Evolutionary conservation across 2,797 vertebrate genomes (phyloP).

Genomic region (Melanogrammus aeglefinus): DNA sequence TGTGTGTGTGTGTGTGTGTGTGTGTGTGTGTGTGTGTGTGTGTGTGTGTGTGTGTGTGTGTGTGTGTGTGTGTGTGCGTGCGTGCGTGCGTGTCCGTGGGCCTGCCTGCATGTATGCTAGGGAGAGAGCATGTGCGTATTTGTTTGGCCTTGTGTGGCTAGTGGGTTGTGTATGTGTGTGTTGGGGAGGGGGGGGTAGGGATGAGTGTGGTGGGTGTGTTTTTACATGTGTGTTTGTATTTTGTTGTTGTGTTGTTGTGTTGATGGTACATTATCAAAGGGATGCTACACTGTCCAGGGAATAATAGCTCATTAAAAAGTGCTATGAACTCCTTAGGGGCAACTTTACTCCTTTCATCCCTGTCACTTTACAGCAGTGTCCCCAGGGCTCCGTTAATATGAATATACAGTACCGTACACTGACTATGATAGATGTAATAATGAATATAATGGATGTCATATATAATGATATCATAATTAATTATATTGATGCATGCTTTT

Average conservation of each 20-base stretch:
- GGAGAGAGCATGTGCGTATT: not conserved
- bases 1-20: conserved; percentile 2
- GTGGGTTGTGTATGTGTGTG: not conserved
- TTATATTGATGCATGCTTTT: not conserved
- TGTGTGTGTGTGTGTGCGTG: conserved; percentile 7
- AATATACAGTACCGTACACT: not conserved
- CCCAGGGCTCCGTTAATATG: not conserved
- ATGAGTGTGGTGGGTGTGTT: not conserved
- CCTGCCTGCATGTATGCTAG: conserved; percentile 7
- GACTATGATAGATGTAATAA: not conserved
- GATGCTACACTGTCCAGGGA: conserved; percentile 49
- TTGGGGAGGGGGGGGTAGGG: not conserved
- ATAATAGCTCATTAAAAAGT: conserved; percentile 63
- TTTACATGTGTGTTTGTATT: conserved; percentile 3
- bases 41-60: conserved; percentile 23
- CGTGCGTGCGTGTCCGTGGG: conserved; percentile 13
- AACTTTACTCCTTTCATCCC: conserved; percentile 50
- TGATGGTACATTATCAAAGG: conserved; percentile 16
- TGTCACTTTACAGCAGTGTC: conserved; percentile 12
- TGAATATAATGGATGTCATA: too few relatives aligned
- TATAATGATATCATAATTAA: not conserved
- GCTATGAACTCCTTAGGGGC: conserved; percentile 45
- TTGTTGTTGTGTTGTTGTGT: conserved; percentile 47
- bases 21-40: conserved; percentile 16
- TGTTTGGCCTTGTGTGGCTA: not conserved